These are phyloP conservation scores for Silurus lanzhouensis DNA, from an alignment of 2,797 vertebrate genomes.

Conservation along the genomic window DNA sequence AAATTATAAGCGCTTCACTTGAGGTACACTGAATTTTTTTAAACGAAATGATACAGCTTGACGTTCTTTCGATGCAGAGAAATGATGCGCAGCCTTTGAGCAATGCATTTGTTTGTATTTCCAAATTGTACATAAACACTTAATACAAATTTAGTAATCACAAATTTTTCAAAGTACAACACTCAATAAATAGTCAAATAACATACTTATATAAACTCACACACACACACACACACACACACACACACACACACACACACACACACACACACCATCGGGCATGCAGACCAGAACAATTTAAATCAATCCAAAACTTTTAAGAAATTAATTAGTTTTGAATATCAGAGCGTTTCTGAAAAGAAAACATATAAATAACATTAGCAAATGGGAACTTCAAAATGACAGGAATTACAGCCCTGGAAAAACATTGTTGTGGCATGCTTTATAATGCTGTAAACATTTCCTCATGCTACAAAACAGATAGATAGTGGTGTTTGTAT, in stretches of 20 bases:
- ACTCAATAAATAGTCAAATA: slow-evolving; percentile 49
- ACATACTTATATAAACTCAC: slow-evolving; percentile 60
- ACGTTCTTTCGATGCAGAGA: slow-evolving; percentile 13
- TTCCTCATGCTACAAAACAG: slow-evolving; percentile 73
- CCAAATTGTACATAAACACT: slow-evolving; percentile 70
- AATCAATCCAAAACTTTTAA: slow-evolving; percentile 46
- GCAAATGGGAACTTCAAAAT: slow-evolving; percentile 43
- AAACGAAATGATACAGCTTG: neutral
- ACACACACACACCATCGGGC: slow-evolving; percentile 54
- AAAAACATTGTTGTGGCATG: slow-evolving; percentile 61
- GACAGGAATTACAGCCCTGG: slow-evolving; percentile 43
- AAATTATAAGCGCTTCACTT: neutral
- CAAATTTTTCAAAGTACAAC: slow-evolving; percentile 55
- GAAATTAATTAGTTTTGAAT: slow-evolving; percentile 34
- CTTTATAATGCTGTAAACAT: slow-evolving; percentile 62
- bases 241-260: slow-evolving; percentile 58
- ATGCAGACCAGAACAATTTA: slow-evolving; percentile 61
- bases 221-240: too few species aligned
- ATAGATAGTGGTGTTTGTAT: slow-evolving; percentile 62
- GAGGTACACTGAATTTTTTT: neutral
- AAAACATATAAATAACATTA: slow-evolving; percentile 51
- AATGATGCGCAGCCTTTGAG: slow-evolving; percentile 38
- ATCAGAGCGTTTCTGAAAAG: slow-evolving; percentile 27
- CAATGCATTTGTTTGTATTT: slow-evolving; percentile 74
- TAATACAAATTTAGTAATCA: slow-evolving; percentile 69